Evolutionary conservation across 2,113 vertebrate species (phyloP), one percentile per base, ranked within the genome.

Genomic region (Nanorana parkeri): DNA sequence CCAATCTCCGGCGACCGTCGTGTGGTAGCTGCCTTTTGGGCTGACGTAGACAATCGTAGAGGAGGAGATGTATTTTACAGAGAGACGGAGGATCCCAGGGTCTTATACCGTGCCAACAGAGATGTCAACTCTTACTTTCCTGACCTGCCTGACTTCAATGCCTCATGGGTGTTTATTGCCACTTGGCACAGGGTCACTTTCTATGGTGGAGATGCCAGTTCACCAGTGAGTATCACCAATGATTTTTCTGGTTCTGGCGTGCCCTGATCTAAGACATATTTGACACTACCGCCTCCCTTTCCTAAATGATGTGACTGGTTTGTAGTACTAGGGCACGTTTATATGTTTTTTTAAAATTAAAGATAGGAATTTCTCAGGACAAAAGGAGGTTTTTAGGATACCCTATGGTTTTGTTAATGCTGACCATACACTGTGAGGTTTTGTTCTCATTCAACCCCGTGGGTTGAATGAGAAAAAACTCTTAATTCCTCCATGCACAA

Each of bases 1-100:
- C 98, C 98, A 4, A 97, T 99, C n/a, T 96, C 97, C 63, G 96
- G 96, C 41, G 98, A 99, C 90, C 94, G 98, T 10, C 92, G 96
- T 0, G 97, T 97, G 3, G 96, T 99, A 58, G 97, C 98, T 0
- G 95, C 98, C 0, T 99, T 99, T 92, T 99, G 98, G 98, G 97
- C 98, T 0, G 98, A 99, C 0, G 97, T 99, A 78, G 98, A 99
- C 89, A 99, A 99, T 87, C 94, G 97, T 0, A 93, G 88, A 5
- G 96, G 96, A 0, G 98, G 98, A 0, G 91, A 89, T 1, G 95
- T 99, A 41, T 97, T 95, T 89, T 98, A 96, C 91, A 91, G 96
- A 47, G 96, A 99, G 88, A 96, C 93, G 85, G 92, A 87, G 0
- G 94, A 96, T 67, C 88, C 88, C 0, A 85, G 88, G 77, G 88